Conservation (phyloP, 2,113 vertebrate genomes). For the Piprites chloris region DNA sequence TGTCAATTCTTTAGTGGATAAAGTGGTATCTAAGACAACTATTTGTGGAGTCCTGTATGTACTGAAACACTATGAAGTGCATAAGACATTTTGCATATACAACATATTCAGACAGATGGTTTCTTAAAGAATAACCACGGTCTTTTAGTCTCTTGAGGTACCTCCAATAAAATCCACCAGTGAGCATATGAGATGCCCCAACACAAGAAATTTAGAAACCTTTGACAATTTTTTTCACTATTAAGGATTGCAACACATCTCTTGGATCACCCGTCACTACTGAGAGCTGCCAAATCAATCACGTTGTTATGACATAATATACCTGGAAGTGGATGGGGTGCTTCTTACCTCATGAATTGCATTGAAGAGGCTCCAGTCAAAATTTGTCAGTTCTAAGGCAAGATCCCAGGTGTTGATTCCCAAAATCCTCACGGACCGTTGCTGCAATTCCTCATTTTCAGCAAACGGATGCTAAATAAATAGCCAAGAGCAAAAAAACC, state of each 20-base stretch:
- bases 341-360: conserved; percentile 89
- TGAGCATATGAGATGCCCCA: neutral
- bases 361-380: conserved; percentile 93
- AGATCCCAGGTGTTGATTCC: conserved; percentile 96
- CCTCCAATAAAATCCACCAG: neutral
- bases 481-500: conserved; percentile 27
- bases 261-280: neutral
- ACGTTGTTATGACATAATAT: neutral
- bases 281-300: neutral
- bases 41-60: neutral
- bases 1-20: neutral
- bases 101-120: neutral
- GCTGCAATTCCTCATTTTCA: conserved; percentile 87
- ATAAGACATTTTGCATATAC: neutral
- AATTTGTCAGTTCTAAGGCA: conserved; percentile 89
- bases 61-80: neutral
- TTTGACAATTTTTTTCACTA: neutral
- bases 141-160: neutral
- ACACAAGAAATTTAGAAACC: neutral
- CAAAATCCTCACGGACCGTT: conserved; percentile 85
- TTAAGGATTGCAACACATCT: neutral
- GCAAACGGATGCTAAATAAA: conserved; percentile 81
- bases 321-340: neutral
- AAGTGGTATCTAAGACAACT: neutral
- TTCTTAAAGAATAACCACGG: neutral